Conservation (phyloP, 2,797 vertebrate genomes). For the Cirrhinus molitorella region DNA sequence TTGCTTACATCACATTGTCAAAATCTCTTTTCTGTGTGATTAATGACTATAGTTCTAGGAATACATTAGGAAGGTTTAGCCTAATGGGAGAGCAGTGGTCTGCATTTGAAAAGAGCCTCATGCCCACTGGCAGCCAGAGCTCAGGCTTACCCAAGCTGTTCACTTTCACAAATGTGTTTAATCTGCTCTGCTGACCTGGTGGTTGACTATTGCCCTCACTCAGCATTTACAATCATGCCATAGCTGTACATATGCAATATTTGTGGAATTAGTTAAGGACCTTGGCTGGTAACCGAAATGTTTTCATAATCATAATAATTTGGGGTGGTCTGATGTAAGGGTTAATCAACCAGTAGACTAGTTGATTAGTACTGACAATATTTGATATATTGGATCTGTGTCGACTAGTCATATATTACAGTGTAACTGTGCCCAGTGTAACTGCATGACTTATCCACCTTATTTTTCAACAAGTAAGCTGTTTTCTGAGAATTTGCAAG, state of each 20-base stretch:
- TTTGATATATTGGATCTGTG: too few relatives aligned
- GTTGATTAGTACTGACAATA: too few relatives aligned
- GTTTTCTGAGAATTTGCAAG: too few relatives aligned
- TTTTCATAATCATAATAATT: neutral
- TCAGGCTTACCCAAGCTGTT: slow-evolving; percentile 1
- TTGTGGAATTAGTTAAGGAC: neutral
- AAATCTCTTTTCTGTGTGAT: slow-evolving; percentile 77
- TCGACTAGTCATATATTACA: too few relatives aligned
- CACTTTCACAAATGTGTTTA: slow-evolving; percentile 1
- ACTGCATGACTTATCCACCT: too few relatives aligned
- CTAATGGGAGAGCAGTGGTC: slow-evolving; percentile 67
- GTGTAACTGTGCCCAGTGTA: too few relatives aligned
- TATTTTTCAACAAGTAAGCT: too few relatives aligned
- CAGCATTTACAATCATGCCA: neutral
- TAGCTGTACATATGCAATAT: neutral
- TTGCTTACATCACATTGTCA: slow-evolving; percentile 77
- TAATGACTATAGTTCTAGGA: slow-evolving; percentile 74
- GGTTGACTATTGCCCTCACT: neutral
- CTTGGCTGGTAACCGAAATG: neutral
- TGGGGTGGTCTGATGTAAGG: neutral
- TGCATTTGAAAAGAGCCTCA: too few relatives aligned
- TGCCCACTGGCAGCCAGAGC: neutral
- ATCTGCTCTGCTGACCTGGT: neutral
- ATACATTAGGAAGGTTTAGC: slow-evolving; percentile 69
- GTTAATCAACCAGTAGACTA: too few relatives aligned